Base-by-base conservation (phyloP, 2,797 vertebrate species). In the Sebastes minor region DNA sequence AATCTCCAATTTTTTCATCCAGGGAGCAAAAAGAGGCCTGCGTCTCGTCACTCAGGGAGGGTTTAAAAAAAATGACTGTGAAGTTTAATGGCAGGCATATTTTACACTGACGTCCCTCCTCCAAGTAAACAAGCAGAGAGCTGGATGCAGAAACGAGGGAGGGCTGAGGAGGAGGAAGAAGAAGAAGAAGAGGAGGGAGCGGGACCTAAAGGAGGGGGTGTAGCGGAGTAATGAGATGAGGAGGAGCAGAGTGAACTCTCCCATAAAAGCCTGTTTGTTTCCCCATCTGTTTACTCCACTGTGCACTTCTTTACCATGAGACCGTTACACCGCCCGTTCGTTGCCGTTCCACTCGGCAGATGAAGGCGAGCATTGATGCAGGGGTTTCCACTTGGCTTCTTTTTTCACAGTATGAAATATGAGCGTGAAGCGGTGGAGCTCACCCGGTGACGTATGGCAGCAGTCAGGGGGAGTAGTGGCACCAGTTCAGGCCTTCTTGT, bases 291-390 rank as follows among this genome's bases (percentile, higher is more conserved):
- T 90, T 72, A 81, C 78, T n/a, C 38, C 74, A 49, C 70, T 33
- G 74, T 20, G 71, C 61, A 53, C 14, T n/a, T 67, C 83, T 62
- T 72, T 11, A 77, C 70, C 61, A 14, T 10, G 70, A 74, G 77
- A 32, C 81, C 35, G 61, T 79, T 81, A 16, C 13, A 28, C 66
- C 65, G 1, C 57, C 56, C 18, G n/a, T 10, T 46, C 30, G 25
- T 49, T 62, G 42, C 65, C 14, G 11, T 62, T 76, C 80, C 84
- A 66, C 73, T 83, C 25, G 9, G 82, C 46, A 2, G 57, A 86
- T 82, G 87, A 91, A 89, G 83, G 84, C 59, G 11, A 42, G 82
- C 86, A 84, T 86, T 88, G 87, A 86, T 83, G 83, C 76, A 23
- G 73, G 57, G 74, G 69, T 83, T 91, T 90, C 80, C 82, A 79